Percentiles rank a stretch among this genome's conserved stretches.
These are phyloP conservation scores for Sapayoa aenigma DNA, from an alignment of 2,113 vertebrate genomes.

Conservation along the genomic window DNA sequence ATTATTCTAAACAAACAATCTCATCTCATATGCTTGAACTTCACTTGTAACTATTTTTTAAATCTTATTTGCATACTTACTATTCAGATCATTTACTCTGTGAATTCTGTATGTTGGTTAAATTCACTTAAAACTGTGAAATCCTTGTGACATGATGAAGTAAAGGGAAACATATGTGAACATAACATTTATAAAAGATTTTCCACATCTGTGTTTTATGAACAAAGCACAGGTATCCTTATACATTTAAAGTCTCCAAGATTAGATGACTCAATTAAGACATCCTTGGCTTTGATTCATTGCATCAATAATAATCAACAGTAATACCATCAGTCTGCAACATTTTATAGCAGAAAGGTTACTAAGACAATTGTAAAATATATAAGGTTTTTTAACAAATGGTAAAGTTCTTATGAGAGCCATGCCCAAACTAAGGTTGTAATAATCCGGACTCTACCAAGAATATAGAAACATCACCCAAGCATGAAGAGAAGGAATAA, in stretches of 20 bases:
- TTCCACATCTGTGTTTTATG: background rate
- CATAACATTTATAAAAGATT: background rate
- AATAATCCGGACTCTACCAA: background rate
- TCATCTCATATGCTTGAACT: background rate
- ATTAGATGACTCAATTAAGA: background rate
- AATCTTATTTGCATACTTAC: background rate
- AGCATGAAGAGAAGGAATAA: background rate
- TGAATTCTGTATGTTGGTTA: background rate
- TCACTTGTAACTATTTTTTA: background rate
- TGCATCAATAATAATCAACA: background rate
- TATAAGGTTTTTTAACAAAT: background rate
- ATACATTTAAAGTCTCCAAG: background rate
- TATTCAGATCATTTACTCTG: background rate
- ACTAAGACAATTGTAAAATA: background rate
- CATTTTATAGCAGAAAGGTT: background rate
- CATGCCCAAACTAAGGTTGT: background rate
- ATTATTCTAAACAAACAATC: background rate
- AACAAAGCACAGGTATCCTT: background rate
- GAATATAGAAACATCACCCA: background rate
- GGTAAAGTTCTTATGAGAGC: background rate
- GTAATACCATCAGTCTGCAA: background rate
- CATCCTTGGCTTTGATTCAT: background rate
- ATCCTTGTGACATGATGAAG: background rate
- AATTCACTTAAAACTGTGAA: background rate
- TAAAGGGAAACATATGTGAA: background rate